Conservation (phyloP, 35 echinoderm and acorn worm genomes). For the Lytechinus variegatus region DNA sequence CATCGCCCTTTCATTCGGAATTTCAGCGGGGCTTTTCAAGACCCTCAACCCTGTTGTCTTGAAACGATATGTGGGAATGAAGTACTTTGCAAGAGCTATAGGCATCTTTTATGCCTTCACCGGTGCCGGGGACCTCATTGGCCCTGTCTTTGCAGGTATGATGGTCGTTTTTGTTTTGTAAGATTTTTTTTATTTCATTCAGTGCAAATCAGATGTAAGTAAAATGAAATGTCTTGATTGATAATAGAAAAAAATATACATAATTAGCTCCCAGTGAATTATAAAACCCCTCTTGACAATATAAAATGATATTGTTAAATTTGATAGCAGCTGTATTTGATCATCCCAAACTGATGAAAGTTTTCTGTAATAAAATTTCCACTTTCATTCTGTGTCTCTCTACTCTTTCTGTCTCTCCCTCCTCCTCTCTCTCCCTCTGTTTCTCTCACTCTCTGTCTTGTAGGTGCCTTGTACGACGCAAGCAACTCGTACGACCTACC, state of each 20-base stretch:
- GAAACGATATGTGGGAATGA: neutral
- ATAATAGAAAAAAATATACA: no score
- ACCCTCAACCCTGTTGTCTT: neutral
- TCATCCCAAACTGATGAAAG: no score
- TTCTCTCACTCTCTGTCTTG: no score
- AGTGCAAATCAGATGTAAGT: no score
- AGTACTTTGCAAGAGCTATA: neutral
- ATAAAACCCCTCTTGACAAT: no score
- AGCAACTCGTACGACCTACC: neutral
- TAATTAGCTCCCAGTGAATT: no score
- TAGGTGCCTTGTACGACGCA: slow-evolving; percentile 15
- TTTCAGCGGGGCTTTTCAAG: neutral
- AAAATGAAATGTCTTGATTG: no score
- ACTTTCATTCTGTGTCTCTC: neutral
- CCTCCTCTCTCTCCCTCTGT: neutral
- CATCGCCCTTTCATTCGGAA: slow-evolving; percentile 22
- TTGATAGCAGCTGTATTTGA: no score
- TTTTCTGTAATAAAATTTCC: no score
- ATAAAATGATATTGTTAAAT: no score
- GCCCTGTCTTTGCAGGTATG: slow-evolving; percentile 40
- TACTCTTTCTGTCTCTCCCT: neutral
- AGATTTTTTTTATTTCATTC: no score
- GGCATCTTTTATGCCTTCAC: neutral
- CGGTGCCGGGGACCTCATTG: slow-evolving; percentile 7
- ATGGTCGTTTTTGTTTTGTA: neutral